Percentiles rank a stretch among this genome's conserved stretches.
Evolutionary conservation across 2,113 vertebrate genomes (phyloP).

Genomic region (Elgaria multicarinata): DNA sequence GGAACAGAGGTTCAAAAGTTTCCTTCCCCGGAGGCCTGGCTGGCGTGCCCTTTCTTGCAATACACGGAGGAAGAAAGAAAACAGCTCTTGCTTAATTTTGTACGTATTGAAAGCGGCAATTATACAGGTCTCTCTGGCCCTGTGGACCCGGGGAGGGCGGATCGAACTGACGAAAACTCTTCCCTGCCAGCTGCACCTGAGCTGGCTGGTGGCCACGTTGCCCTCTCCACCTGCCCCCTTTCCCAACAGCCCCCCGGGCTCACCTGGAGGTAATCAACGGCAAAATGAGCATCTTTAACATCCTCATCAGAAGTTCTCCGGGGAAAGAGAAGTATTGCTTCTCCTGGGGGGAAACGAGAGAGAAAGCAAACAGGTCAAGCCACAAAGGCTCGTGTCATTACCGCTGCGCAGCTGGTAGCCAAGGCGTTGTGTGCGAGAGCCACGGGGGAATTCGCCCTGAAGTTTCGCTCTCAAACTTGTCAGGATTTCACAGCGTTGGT

Average conservation of each 20-base stretch:
- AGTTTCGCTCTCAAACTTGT: neutral
- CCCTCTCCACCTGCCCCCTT: neutral
- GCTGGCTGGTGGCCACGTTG: too few relatives aligned
- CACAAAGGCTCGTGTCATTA: too few relatives aligned
- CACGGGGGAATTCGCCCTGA: neutral
- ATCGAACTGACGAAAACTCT: neutral
- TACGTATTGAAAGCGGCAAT: neutral
- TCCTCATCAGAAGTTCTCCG: constrained; percentile 91
- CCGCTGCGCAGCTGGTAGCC: neutral
- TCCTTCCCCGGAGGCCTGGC: neutral
- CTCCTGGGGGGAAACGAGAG: constrained; percentile 72
- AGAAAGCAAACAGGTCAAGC: neutral
- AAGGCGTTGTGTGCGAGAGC: too few relatives aligned
- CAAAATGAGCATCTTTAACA: constrained; percentile 92
- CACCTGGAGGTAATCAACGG: constrained; percentile 92
- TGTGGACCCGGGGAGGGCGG: neutral
- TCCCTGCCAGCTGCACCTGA: neutral
- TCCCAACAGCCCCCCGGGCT: neutral
- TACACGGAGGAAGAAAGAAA: too few relatives aligned
- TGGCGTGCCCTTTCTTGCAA: neutral
- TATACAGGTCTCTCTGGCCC: neutral
- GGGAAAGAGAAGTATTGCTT: constrained; percentile 92
- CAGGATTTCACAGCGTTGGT: neutral
- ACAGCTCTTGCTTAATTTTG: neutral
- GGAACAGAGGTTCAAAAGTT: neutral